Percentiles rank a stretch among this genome's conserved stretches.
Conservation (phyloP, 2,797 vertebrate species). For the Buphagus erythrorhynchus region DNA sequence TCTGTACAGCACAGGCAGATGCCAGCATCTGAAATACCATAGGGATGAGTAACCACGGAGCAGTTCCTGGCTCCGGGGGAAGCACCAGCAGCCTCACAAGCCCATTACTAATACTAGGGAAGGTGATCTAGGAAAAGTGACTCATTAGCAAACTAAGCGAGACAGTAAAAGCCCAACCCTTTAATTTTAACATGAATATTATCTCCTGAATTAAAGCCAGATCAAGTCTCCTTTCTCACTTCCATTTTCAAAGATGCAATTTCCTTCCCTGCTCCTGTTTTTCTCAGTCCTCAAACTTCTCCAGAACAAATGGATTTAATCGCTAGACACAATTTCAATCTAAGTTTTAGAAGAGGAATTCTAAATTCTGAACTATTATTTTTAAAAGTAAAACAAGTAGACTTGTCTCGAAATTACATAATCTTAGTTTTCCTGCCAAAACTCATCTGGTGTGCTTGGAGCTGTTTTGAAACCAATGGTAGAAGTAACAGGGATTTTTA, state of each 20-base stretch:
- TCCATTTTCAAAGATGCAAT: not conserved
- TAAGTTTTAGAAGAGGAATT: not conserved
- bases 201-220: not conserved
- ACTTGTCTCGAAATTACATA: not conserved
- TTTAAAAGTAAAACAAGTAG: not conserved
- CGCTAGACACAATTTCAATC: not conserved
- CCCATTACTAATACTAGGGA: not conserved
- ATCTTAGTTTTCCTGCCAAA: not conserved
- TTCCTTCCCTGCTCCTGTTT: not conserved
- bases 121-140: not conserved
- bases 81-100: not conserved
- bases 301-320: not conserved
- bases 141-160: not conserved
- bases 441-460: not conserved
- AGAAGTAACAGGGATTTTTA: not conserved
- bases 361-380: not conserved
- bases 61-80: rapidly evolving
- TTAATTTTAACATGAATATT: not conserved
- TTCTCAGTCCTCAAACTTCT: not conserved
- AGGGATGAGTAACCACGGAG: not conserved
- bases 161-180: not conserved
- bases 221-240: not conserved
- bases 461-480: not conserved
- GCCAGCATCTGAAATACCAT: not conserved
- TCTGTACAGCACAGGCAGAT: not conserved